phyloP scores from a whole-genome alignment of 2,797 vertebrate genomes.

The Loriculus beryllinus region DNA sequence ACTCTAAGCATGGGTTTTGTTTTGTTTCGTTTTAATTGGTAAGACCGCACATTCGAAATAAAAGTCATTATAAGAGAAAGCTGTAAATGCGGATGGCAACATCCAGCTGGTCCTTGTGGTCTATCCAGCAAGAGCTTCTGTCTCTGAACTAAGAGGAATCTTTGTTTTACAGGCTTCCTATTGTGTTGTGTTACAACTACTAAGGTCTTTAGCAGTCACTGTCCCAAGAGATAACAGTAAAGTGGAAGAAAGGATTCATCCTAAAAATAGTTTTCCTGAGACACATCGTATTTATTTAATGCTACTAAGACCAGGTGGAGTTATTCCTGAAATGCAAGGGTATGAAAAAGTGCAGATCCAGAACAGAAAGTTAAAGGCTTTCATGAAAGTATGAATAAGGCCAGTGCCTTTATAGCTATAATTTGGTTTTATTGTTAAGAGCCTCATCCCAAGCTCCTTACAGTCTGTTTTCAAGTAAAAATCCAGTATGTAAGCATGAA shows the following conservation, averaged over 20 bases:
- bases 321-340: not conserved
- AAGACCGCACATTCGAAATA: not conserved
- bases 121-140: not conserved
- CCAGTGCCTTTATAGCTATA: not conserved
- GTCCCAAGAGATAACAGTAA: not conserved
- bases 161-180: not conserved
- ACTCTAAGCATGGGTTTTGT: fast-evolving
- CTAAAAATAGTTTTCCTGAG: not conserved
- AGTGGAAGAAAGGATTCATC: not conserved
- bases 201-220: not conserved
- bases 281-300: not conserved
- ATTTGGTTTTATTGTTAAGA: not conserved
- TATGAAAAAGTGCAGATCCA: not conserved
- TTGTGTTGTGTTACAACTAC: not conserved
- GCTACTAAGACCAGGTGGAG: not conserved
- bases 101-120: not conserved
- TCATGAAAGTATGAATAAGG: not conserved
- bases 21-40: not conserved
- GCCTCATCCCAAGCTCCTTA: not conserved
- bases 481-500: not conserved
- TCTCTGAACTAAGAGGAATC: not conserved
- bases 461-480: not conserved
- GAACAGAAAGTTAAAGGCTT: not conserved
- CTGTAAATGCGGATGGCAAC: not conserved
- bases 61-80: not conserved